Base-by-base conservation (phyloP, 2,888 invertebrate genomes). In the Morpho deidamia region DNA sequence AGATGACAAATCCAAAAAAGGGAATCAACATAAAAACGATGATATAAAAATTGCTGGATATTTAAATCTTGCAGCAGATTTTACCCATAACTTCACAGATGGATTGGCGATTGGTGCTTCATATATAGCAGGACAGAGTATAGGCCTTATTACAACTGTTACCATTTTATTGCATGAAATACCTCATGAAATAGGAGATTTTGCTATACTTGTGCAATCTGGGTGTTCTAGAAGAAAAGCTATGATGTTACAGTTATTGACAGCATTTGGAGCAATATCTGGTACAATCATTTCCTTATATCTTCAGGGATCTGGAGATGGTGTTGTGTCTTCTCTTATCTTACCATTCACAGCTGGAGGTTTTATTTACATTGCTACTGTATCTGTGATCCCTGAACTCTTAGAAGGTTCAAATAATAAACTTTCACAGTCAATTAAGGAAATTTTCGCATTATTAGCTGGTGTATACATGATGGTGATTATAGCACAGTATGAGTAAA, bases 291-390 rank as follows among this genome's bases (percentile, higher is more conserved):
- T 96, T 63, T 97, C 98, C 23, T 91, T 99, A 34, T 84, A 95
- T 57, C 92, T 96, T 7, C 95, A 96, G 73, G 97, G 96, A 49
- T 90, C 91, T 38, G 79, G 90, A 67, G 90, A 91, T 74, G 93
- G 93, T 55, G 81, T 94, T 58, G 94, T 96, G 1, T 94, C 95
- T 8, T 92, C 94, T 7, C 97, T 98, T 93, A 96, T 99, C 51
- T 88, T 99, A 53, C 99, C 99, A 10, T 99, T 99, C 70, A 99
- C 99, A 23, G 99, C 99, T 42, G 99, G 97, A 61, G 98, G 99
- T n/a, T 99, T 99, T 78, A 99, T 99, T 78, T 99, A 99, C 81
- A 99, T 99, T 69, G 99, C 99, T 12, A 97, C 99, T 11, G 99
- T 99, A 0, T 99, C 99, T 60, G 98, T 99, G 14, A 96, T 99